Percentiles rank a stretch among this genome's conserved stretches.
These are phyloP conservation scores for Parnassius apollo DNA, from an alignment of 2,888 invertebrate species.

Conservation along the genomic window DNA sequence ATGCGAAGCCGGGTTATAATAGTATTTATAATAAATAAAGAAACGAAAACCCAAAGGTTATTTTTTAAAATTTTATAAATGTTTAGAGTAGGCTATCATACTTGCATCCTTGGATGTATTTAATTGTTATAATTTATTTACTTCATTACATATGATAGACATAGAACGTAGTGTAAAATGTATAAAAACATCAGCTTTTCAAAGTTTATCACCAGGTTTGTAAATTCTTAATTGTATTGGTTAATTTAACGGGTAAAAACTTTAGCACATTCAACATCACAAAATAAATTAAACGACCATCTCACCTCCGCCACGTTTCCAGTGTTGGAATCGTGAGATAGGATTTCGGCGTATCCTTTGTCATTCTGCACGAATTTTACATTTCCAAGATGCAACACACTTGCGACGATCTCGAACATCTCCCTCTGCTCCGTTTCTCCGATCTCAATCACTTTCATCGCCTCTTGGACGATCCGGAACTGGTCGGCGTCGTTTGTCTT, in stretches of 20 bases:
- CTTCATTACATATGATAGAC: no score
- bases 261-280: background rate
- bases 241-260: background rate
- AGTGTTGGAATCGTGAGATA: slow-evolving; percentile 80
- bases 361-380: slow-evolving; percentile 87
- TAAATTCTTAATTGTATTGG: no score
- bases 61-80: no score
- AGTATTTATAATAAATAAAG: no score
- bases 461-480: slow-evolving; percentile 85
- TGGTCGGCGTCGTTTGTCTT: slow-evolving; percentile 83
- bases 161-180: no score
- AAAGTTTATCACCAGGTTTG: no score
- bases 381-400: slow-evolving; percentile 92
- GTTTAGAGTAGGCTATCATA: no score
- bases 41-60: no score
- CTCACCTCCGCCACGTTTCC: slow-evolving; percentile 85
- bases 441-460: slow-evolving; percentile 90
- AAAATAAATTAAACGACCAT: background rate
- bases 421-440: slow-evolving; percentile 85
- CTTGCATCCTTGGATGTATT: no score
- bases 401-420: slow-evolving; percentile 90
- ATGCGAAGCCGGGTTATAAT: no score
- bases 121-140: no score
- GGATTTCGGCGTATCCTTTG: slow-evolving; percentile 85
- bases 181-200: no score